Evolutionary conservation across 2,113 vertebrate species (phyloP).

Genomic region (Thomomys bottae): DNA sequence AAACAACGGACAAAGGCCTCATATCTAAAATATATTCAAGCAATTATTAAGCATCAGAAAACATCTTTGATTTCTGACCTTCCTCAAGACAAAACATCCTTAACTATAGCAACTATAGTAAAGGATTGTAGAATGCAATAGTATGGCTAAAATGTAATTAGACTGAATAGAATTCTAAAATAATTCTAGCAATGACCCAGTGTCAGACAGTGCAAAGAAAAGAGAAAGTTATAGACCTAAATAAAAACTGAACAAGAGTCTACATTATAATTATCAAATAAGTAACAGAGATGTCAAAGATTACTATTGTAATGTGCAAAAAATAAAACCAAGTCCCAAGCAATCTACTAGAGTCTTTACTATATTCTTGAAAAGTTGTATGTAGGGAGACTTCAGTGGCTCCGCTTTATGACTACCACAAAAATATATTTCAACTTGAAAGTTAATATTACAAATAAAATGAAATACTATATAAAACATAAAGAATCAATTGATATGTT

Average conservation of each 20-base stretch:
- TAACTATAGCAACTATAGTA: conserved; percentile 31
- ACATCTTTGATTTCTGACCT: too few species aligned
- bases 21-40: too few species aligned
- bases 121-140: neutral
- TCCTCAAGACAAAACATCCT: neutral
- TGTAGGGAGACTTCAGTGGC: neutral
- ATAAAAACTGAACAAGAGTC: neutral
- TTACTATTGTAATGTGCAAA: neutral
- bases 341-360: neutral
- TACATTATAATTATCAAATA: neutral
- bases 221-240: too few species aligned
- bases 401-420: neutral
- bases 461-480: too few species aligned
- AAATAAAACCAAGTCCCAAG: neutral
- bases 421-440: neutral
- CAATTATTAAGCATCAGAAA: neutral
- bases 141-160: neutral
- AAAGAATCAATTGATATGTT: too few species aligned
- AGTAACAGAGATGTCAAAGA: neutral
- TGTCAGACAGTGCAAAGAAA: neutral
- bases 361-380: neutral
- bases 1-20: too few species aligned
- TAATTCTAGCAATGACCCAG: neutral
- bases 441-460: too few species aligned
- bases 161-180: neutral